phyloP scores from a whole-genome alignment of 2,113 vertebrate species.

The Corynorhinus townsendii region DNA sequence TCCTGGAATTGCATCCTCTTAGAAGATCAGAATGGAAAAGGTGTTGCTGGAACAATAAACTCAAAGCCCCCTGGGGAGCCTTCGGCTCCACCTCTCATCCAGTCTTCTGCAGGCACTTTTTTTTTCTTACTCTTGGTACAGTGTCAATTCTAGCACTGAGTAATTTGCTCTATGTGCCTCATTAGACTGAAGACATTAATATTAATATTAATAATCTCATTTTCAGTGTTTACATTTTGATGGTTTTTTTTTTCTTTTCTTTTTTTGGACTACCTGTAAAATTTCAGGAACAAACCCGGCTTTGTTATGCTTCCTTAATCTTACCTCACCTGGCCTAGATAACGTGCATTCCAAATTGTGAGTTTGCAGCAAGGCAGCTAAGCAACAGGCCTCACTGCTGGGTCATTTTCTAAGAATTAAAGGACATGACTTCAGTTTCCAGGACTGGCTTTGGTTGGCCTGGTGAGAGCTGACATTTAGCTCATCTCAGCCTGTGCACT shows the following conservation, averaged over 20 bases:
- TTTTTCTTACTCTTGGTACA: neutral
- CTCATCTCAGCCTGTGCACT: neutral
- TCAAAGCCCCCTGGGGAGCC: neutral
- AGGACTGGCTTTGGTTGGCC: neutral
- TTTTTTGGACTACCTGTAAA: neutral
- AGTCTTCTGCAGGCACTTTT: neutral
- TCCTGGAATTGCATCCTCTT: neutral
- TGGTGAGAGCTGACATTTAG: neutral
- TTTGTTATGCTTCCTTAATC: neutral
- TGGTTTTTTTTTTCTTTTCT: too few species aligned
- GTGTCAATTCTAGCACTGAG: neutral
- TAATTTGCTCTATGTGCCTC: neutral
- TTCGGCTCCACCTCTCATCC: neutral
- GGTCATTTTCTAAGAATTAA: conserved; percentile 34
- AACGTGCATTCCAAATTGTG: neutral
- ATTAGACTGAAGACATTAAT: neutral
- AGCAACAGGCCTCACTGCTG: neutral
- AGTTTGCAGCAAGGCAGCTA: neutral
- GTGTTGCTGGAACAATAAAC: neutral
- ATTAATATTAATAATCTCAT: neutral
- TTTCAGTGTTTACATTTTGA: neutral
- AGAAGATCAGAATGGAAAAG: neutral
- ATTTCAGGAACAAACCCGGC: conserved; percentile 26
- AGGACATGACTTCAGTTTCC: neutral
- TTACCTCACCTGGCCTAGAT: conserved; percentile 46